Evolutionary conservation across 2,797 vertebrate genomes (phyloP).

Genomic region (Adelosebastes latens): DNA sequence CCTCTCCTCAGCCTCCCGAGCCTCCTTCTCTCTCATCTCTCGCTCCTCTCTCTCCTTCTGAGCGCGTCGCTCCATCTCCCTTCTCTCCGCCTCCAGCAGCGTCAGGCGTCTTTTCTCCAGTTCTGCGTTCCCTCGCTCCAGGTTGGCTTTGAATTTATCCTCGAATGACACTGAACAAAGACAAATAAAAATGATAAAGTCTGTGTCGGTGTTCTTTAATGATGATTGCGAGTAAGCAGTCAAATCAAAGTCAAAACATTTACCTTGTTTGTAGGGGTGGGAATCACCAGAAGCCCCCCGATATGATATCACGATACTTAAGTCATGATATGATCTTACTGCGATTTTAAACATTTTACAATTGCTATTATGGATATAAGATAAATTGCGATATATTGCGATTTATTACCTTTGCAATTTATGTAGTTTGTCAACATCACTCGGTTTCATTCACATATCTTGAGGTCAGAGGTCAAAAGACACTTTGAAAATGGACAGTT

Average conservation of each 20-base stretch:
- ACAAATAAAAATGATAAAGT: background rate
- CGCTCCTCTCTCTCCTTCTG: constrained; percentile 90
- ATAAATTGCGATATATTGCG: too few species aligned
- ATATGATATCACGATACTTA: too few species aligned
- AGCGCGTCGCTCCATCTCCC: constrained; percentile 88
- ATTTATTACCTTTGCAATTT: too few species aligned
- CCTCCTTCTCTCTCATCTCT: constrained; percentile 84
- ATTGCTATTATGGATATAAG: too few species aligned
- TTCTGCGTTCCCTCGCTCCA: constrained; percentile 91
- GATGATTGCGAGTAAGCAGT: background rate
- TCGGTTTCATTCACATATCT: too few species aligned
- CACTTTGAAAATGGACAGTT: too few species aligned
- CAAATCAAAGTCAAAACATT: background rate
- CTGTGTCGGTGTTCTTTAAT: background rate
- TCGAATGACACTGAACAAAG: constrained; percentile 88
- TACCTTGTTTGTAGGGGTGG: background rate
- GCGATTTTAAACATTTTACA: too few species aligned
- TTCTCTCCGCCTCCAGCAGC: constrained; percentile 89
- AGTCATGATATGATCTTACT: too few species aligned
- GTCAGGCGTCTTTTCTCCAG: constrained; percentile 92
- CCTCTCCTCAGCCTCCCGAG: constrained; percentile 73
- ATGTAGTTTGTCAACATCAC: too few species aligned
- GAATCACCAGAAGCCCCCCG: too few species aligned
- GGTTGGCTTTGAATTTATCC: constrained; percentile 95
- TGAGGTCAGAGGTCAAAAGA: too few species aligned